Conservation (phyloP, 92 coral and sea anemone species). For the Metridium senile region DNA sequence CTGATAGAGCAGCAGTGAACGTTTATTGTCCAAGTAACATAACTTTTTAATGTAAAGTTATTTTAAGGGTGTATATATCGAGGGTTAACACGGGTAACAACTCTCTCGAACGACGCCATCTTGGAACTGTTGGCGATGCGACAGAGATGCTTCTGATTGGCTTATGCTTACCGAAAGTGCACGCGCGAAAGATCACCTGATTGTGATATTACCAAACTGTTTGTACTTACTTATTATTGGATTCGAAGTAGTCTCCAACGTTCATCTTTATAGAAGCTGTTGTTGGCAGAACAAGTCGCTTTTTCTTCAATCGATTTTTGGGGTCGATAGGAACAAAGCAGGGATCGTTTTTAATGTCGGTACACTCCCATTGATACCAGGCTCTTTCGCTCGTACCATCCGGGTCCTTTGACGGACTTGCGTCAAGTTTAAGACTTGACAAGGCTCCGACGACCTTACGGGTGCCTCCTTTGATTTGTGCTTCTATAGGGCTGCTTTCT, state of each 20-base stretch:
- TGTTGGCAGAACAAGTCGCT: constrained; percentile 49
- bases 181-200: too few relatives aligned
- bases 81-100: too few relatives aligned
- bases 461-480: constrained; percentile 52
- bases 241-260: neutral
- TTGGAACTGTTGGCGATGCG: too few relatives aligned
- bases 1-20: too few relatives aligned
- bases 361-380: constrained; percentile 66
- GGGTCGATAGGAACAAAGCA: constrained; percentile 66
- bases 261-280: neutral
- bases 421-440: constrained; percentile 45
- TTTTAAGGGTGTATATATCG: too few relatives aligned
- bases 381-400: constrained; percentile 39
- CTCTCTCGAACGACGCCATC: too few relatives aligned
- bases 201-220: too few relatives aligned
- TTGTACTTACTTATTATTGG: constrained; percentile 6
- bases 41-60: too few relatives aligned
- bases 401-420: constrained; percentile 49
- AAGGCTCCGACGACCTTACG: constrained; percentile 34
- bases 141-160: too few relatives aligned
- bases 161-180: too few relatives aligned
- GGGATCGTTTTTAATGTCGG: constrained; percentile 30
- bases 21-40: too few relatives aligned
- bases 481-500: constrained; percentile 40
- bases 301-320: constrained; percentile 3